Evolutionary conservation across 2,888 invertebrate species (phyloP).

Genomic region (Eupithecia abbreviata): DNA sequence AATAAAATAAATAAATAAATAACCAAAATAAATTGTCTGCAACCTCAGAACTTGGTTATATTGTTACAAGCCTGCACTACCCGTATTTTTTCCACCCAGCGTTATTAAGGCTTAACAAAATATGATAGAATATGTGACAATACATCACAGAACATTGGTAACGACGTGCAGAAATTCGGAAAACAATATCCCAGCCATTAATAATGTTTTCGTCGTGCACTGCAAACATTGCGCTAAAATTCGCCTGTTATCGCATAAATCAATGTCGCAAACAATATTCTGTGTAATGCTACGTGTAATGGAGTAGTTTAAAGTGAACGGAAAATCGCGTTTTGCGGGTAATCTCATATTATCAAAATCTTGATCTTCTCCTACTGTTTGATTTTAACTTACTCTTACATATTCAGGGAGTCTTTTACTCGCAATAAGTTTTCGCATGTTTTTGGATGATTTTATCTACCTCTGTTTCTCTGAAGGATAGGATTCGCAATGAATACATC

Average conservation of each 20-base stretch:
- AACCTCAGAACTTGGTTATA: too few relatives aligned
- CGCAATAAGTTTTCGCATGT: too few relatives aligned
- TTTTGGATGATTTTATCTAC: too few relatives aligned
- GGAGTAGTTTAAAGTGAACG: slow-evolving; percentile 41
- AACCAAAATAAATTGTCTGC: too few relatives aligned
- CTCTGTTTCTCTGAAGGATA: too few relatives aligned
- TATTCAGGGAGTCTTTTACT: neutral
- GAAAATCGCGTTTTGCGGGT: slow-evolving; percentile 39
- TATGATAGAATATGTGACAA: slow-evolving; percentile 2
- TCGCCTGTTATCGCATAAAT: slow-evolving; percentile 49
- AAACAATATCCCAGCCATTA: slow-evolving; percentile 26
- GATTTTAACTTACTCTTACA: slow-evolving; percentile 13
- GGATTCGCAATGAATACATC: too few relatives aligned
- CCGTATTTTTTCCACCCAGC: neutral
- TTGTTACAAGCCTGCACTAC: neutral
- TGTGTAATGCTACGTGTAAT: too few relatives aligned
- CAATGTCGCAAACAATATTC: slow-evolving; percentile 44
- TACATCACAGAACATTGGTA: slow-evolving; percentile 19
- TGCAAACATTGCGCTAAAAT: slow-evolving; percentile 43
- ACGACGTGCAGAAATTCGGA: slow-evolving; percentile 19
- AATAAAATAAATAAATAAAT: too few relatives aligned
- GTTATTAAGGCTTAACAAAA: neutral
- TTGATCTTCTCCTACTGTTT: neutral
- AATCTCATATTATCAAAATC: slow-evolving; percentile 24
- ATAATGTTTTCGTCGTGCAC: slow-evolving; percentile 31